phyloP scores from a whole-genome alignment of 2,113 vertebrate species.

The Psophia crepitans region DNA sequence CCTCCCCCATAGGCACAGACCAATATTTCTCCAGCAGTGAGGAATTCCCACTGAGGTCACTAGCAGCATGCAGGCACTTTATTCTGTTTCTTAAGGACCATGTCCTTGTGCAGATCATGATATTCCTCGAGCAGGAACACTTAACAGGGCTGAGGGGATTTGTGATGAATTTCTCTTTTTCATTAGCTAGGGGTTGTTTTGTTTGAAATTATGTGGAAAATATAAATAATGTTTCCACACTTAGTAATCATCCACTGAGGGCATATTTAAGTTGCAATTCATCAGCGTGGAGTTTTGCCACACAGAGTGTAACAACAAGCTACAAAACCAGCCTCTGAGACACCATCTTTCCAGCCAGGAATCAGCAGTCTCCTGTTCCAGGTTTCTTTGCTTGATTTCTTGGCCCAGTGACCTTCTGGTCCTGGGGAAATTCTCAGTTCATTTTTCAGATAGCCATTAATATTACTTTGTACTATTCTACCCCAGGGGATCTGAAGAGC shows the following conservation, averaged over 20 bases:
- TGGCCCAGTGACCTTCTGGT: background rate
- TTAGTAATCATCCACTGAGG: background rate
- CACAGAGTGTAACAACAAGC: background rate
- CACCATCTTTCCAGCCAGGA: background rate
- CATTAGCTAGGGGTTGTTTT: background rate
- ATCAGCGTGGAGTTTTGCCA: background rate
- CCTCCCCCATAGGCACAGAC: background rate
- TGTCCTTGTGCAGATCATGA: background rate
- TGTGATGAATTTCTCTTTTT: background rate
- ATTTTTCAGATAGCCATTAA: background rate
- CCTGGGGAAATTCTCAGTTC: background rate
- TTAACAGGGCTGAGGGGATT: background rate
- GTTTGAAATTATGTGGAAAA: slow-evolving; percentile 34
- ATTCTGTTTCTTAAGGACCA: background rate
- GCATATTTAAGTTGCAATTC: slow-evolving; percentile 14
- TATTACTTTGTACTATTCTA: background rate
- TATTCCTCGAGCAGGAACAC: background rate
- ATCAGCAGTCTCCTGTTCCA: background rate
- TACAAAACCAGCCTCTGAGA: background rate
- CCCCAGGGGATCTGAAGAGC: background rate
- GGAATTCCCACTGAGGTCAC: slow-evolving; percentile 14
- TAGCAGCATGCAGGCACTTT: background rate
- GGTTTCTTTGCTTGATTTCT: background rate
- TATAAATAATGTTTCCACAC: slow-evolving; percentile 35
- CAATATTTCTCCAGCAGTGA: slow-evolving; percentile 26